Evolutionary conservation across 2,888 invertebrate species (phyloP).

Genomic region (Patella ulyssiponensis): DNA sequence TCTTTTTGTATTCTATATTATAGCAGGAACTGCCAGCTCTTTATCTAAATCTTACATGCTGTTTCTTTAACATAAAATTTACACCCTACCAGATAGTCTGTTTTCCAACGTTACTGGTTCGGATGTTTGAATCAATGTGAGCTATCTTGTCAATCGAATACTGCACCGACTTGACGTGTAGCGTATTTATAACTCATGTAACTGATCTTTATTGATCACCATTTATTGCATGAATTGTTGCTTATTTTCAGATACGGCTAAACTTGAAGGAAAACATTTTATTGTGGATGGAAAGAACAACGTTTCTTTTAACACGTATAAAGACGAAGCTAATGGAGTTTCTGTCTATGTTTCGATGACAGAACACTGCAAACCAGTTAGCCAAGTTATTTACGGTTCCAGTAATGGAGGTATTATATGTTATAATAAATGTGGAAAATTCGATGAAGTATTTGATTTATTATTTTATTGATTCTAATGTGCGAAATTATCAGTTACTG

Average conservation of each 20-base stretch:
- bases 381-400: constrained; percentile 17
- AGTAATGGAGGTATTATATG: neutral
- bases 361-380: constrained; percentile 18
- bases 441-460: too few species aligned
- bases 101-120: too few species aligned
- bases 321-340: neutral
- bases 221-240: neutral
- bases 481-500: too few species aligned
- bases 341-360: constrained; percentile 13
- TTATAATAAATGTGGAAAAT: too few species aligned
- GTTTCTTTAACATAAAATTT: too few species aligned
- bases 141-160: neutral
- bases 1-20: too few species aligned
- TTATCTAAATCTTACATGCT: too few species aligned
- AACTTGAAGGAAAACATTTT: constrained; percentile 8
- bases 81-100: too few species aligned
- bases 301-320: constrained; percentile 16
- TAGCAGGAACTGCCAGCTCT: too few species aligned
- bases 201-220: neutral
- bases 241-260: constrained; percentile 19
- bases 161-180: neutral
- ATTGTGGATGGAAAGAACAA: constrained; percentile 13
- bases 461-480: too few species aligned
- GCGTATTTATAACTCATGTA: too few species aligned
- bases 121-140: too few species aligned